Evolutionary conservation across 1,140 invertebrate species (phyloP), one percentile per base, ranked within the genome.

Genomic region (Neoseiulus cucumeris): DNA sequence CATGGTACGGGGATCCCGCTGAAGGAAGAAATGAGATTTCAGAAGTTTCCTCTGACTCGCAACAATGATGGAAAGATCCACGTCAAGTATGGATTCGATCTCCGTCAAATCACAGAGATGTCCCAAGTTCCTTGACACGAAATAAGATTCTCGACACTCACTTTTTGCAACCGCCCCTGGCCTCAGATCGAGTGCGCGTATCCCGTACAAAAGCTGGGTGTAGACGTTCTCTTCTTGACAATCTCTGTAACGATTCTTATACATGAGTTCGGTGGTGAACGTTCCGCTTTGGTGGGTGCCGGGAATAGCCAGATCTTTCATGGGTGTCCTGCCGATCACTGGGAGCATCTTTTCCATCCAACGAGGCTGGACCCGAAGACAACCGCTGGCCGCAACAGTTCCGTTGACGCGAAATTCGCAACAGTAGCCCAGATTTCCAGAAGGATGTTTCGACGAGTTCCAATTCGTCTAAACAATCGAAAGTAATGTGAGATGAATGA

Each of bases 111-210:
- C n/a, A n/a, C n/a, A n/a, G n/a, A n/a, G n/a, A n/a, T n/a, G n/a
- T n/a, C n/a, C n/a, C n/a, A n/a, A n/a, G n/a, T n/a, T n/a, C n/a
- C n/a, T n/a, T n/a, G n/a, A n/a, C n/a, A n/a, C n/a, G n/a, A n/a
- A n/a, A n/a, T n/a, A n/a, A n/a, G n/a, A n/a, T n/a, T n/a, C n/a
- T n/a, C n/a, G 33, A 9, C 33, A 6, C 33, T 39, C 4, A 39
- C 33, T 39, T 70, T 22, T 71, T 69, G 65, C 72, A 73, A 59
- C 33, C 1, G 51, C 22, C 17, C 14, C 51, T 14, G 51, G 51
- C 17, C 51, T 25, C 18, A 47, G 45, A 47, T 59, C 51, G n/a
- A 59, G 22, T 20, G 22, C 14, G 25, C 51, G 14, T 14, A 59
- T 33, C 12, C 51, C 51, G 51, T 59, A 59, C 2, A 59, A 20